phyloP scores from a whole-genome alignment of 2,888 invertebrate species.

The Coelinius sp. region DNA sequence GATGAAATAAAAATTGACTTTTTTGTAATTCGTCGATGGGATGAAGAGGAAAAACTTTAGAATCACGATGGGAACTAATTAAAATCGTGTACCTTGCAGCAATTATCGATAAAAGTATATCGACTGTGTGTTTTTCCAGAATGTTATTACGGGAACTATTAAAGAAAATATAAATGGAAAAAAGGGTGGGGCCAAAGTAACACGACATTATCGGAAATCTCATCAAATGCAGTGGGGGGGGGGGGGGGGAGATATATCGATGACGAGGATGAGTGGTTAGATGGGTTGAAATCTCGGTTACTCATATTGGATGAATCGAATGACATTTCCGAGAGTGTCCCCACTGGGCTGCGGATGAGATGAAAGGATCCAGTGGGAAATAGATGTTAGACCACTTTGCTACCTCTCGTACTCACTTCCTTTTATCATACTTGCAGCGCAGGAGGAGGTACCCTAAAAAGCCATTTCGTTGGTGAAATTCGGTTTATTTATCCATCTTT shows the following conservation, averaged over 20 bases:
- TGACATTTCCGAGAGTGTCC: conserved; percentile 37
- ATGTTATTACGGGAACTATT: not conserved
- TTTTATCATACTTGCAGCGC: conserved; percentile 27
- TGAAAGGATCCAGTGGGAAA: conserved; percentile 37
- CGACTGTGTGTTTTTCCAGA: not conserved
- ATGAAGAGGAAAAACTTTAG: not conserved
- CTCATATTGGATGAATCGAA: conserved; percentile 35
- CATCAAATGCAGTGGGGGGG: conserved; percentile 12
- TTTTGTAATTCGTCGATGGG: not conserved
- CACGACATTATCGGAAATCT: conserved; percentile 21
- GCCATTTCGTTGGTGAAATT: conserved; percentile 34
- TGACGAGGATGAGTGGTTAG: conserved; percentile 19
- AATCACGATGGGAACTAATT: conserved; percentile 1
- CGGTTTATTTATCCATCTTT: not conserved
- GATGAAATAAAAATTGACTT: not conserved
- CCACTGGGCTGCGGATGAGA: conserved; percentile 24
- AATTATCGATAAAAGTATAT: not conserved
- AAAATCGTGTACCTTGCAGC: not conserved
- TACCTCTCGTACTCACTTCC: conserved; percentile 30
- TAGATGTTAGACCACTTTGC: conserved; percentile 40
- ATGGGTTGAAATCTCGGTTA: conserved; percentile 3
- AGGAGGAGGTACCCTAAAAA: conserved; percentile 19
- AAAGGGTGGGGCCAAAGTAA: not conserved
- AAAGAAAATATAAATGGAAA: conserved; percentile 5
- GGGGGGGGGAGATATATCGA: conserved; percentile 18